These are phyloP conservation scores for Sipha flava DNA, from an alignment of 1,140 invertebrate genomes.

Conservation along the genomic window DNA sequence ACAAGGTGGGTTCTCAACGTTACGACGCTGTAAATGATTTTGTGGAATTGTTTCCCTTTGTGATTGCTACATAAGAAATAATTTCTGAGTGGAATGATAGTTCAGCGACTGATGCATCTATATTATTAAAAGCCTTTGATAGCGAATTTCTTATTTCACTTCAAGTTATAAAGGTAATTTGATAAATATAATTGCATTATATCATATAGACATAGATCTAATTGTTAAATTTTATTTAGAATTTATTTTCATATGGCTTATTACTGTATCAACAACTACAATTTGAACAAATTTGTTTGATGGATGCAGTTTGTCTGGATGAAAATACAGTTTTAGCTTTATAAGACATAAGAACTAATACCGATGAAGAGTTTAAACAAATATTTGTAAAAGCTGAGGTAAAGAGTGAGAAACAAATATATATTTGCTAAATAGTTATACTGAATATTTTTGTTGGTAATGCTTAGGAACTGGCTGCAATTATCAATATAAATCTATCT, in stretches of 20 bases:
- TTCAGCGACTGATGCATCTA: not conserved
- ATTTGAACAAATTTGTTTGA: not conserved
- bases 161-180: not conserved
- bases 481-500: not conserved
- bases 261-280: not conserved
- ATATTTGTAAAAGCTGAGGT: not conserved
- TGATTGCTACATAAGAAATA: conserved; percentile 26
- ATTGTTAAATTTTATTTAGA: not conserved
- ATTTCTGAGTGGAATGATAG: not conserved
- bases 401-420: not conserved
- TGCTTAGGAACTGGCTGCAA: not conserved
- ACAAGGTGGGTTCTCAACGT: conserved; percentile 35
- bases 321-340: not conserved
- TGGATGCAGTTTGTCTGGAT: not conserved
- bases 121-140: not conserved
- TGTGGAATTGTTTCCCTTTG: conserved; percentile 10
- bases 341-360: not conserved
- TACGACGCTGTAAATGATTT: conserved; percentile 35
- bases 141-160: not conserved
- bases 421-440: not conserved
- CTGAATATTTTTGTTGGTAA: not conserved
- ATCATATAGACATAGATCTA: not conserved
- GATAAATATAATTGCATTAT: not conserved
- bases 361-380: not conserved
- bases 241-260: not conserved